phyloP scores from a whole-genome alignment of 1,140 invertebrate genomes.

The Drosophila asahinai region DNA sequence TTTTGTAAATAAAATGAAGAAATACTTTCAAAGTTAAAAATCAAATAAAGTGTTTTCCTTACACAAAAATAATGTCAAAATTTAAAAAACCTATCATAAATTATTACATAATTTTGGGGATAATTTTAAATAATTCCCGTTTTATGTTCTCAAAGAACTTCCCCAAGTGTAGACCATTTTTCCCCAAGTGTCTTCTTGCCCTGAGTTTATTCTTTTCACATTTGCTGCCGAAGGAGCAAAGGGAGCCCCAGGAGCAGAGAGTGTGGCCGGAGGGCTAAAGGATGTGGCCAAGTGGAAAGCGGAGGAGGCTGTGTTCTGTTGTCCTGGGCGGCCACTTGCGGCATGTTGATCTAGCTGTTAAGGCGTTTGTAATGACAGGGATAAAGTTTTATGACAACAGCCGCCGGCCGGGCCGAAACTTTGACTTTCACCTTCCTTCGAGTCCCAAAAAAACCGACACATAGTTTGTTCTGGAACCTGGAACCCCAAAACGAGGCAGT shows the following conservation, averaged over 20 bases:
- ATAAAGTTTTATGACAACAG: constrained; percentile 66
- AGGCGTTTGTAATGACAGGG: constrained; percentile 62
- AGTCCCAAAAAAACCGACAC: constrained; percentile 1
- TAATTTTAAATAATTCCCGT: not conserved
- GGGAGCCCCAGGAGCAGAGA: not conserved
- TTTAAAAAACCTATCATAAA: too few species aligned
- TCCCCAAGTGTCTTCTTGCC: not conserved
- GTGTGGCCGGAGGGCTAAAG: not conserved
- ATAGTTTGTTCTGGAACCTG: not conserved
- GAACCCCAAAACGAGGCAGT: not conserved
- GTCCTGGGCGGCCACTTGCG: constrained; percentile 46
- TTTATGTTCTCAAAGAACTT: too few species aligned
- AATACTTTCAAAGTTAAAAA: too few species aligned
- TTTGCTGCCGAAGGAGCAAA: constrained; percentile 6
- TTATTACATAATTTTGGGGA: too few species aligned
- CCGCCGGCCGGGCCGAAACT: constrained; percentile 31
- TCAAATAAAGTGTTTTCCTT: too few species aligned
- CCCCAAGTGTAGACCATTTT: not conserved
- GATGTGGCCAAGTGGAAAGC: constrained; percentile 14
- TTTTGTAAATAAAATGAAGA: too few species aligned
- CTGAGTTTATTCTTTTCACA: constrained; percentile 18
- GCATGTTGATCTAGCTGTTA: constrained; percentile 67
- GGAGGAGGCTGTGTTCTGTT: not conserved
- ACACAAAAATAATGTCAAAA: too few species aligned
- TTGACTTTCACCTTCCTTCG: constrained; percentile 42